Conservation (phyloP, 2,888 invertebrate genomes). For the Campoletis raptor region DNA sequence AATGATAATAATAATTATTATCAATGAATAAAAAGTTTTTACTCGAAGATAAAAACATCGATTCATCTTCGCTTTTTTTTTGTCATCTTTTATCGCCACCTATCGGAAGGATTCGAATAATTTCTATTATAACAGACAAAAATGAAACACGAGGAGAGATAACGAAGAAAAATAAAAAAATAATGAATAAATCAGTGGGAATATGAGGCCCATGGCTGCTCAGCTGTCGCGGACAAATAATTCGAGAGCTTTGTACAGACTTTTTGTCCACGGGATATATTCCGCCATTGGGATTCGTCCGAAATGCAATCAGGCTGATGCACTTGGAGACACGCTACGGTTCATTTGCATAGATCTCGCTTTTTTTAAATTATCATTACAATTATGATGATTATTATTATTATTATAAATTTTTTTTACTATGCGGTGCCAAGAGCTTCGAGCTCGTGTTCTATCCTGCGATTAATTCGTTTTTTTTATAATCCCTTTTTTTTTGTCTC, state of each 20-base stretch:
- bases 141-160: slow-evolving; percentile 9
- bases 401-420: slow-evolving; percentile 38
- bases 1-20: not conserved
- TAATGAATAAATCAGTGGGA: not conserved
- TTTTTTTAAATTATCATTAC: slow-evolving; percentile 2
- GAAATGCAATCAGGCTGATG: slow-evolving; percentile 66
- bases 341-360: slow-evolving; percentile 65
- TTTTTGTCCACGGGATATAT: slow-evolving; percentile 24
- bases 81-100: not conserved
- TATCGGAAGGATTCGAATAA: slow-evolving; percentile 54
- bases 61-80: not conserved
- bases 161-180: not conserved
- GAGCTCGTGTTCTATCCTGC: slow-evolving; percentile 12
- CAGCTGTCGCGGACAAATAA: slow-evolving; percentile 9
- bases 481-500: slow-evolving; percentile 1
- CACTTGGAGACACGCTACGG: slow-evolving; percentile 61
- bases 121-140: slow-evolving; percentile 54
- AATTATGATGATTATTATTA: not conserved
- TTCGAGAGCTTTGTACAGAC: slow-evolving; percentile 25
- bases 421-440: slow-evolving; percentile 45
- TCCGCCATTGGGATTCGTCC: slow-evolving; percentile 47
- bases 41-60: not conserved
- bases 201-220: not conserved
- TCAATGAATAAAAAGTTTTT: not conserved
- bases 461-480: slow-evolving; percentile 8